Percentiles rank a stretch among this genome's conserved stretches.
These are phyloP conservation scores for Archocentrus centrarchus DNA, from an alignment of 2,113 vertebrate species.

Conservation along the genomic window DNA sequence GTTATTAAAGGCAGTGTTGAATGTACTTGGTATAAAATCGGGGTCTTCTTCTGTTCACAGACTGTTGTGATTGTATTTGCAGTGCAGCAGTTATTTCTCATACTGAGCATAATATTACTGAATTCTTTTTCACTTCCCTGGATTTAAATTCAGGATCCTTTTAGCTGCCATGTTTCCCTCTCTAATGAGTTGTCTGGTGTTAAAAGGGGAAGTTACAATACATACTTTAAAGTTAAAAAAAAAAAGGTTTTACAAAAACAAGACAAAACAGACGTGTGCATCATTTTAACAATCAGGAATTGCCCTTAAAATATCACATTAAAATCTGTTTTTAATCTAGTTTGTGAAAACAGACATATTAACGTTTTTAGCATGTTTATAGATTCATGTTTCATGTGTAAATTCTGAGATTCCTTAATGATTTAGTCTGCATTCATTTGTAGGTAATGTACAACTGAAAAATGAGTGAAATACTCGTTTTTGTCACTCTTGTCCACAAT, in stretches of 20 bases:
- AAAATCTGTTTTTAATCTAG: neutral
- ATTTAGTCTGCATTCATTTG: neutral
- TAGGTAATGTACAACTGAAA: neutral
- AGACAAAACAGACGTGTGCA: too few species aligned
- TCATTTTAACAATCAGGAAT: too few species aligned
- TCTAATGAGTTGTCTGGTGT: neutral
- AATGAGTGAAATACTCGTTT: neutral
- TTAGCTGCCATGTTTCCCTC: accelerated
- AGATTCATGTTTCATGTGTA: neutral
- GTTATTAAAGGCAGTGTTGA: neutral
- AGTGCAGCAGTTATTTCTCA: neutral
- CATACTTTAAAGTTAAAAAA: too few species aligned
- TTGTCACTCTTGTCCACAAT: too few species aligned
- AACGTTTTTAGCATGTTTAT: neutral
- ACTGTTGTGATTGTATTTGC: neutral
- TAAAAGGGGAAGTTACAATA: too few species aligned
- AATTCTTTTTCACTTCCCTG: neutral
- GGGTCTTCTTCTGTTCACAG: neutral
- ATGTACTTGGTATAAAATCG: neutral
- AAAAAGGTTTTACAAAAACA: too few species aligned
- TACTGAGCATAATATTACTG: neutral
- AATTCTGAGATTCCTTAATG: neutral
- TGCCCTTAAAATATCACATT: too few species aligned
- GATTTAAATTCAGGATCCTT: accelerated
- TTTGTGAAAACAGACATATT: neutral